Percentiles rank a stretch among this genome's conserved stretches.
These are phyloP conservation scores for Rhinolophus sinicus DNA, from an alignment of 2,113 vertebrate genomes.

Conservation along the genomic window DNA sequence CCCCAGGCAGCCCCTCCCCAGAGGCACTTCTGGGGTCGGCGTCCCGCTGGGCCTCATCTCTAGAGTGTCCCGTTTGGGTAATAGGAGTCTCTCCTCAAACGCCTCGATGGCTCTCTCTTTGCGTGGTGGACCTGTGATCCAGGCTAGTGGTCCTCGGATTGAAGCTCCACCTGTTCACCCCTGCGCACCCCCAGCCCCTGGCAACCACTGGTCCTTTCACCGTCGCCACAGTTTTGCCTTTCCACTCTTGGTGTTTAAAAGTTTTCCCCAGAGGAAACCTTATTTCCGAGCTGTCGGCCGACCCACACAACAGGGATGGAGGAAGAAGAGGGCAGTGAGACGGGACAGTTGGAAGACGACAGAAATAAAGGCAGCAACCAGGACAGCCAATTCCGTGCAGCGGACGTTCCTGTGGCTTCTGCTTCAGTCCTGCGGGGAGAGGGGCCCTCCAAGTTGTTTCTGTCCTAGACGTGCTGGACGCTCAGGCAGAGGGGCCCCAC, in stretches of 20 bases:
- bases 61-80: not conserved
- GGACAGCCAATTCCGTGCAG: not conserved
- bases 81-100: not conserved
- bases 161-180: too few relatives aligned
- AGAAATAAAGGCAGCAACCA: not conserved
- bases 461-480: not conserved
- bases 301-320: too few relatives aligned
- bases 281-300: too few relatives aligned
- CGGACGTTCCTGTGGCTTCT: fast-evolving
- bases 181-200: not conserved
- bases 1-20: not conserved
- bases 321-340: not conserved
- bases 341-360: fast-evolving
- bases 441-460: not conserved
- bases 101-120: too few relatives aligned
- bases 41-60: not conserved
- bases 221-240: fast-evolving
- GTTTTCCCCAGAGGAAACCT: not conserved
- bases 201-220: not conserved
- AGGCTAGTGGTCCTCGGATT: not conserved
- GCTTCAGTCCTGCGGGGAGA: not conserved
- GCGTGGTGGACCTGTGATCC: not conserved
- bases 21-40: not conserved
- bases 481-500: fast-evolving
- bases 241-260: too few relatives aligned